Evolutionary conservation across 1,140 invertebrate genomes (phyloP), one percentile per base, ranked within the genome.

Genomic region (Brachionus plicatilis): DNA sequence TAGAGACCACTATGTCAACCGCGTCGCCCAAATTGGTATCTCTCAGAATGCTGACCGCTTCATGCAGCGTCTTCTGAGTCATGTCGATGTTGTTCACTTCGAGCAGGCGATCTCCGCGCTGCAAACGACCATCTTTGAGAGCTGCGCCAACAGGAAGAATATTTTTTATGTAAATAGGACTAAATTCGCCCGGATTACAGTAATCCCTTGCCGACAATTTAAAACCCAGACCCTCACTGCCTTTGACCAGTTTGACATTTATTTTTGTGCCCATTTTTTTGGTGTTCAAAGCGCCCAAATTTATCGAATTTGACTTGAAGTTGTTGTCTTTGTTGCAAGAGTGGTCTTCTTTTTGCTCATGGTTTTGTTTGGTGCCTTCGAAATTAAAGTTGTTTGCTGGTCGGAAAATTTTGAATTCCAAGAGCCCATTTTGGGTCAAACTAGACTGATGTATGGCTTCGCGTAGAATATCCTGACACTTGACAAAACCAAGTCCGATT

Each of bases 141-240:
- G 96, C 97, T 4, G 96, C 96, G 85, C 97, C 96, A 90, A 95
- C 95, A n/a, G 95, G 94, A 86, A 98, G 91, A 85, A 99, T 98
- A 89, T 97, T 98, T 89, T 98, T 98, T 78, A 99, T 97, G 88
- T 98, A 99, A 88, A 99, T 98, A 1, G 96, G 96, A 88, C 94
- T 95, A 86, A 95, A 93, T 12, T 95, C 95, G 45, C 87, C 87
- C 6, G 27, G 53, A 6, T 88, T 87, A 75, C 66, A 84, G 75
- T 76, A 75, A 88, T 99, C 97, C 83, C 96, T 91, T 0, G 96
- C 98, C 0, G 96, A 98, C 50, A 99, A 95, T 87, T 95, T 98
- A 89, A 99, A 99, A 1, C 97, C 97, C 4, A 99, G 90, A 0
- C 96, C 96, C 24, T 88, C 76, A 17, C 87, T 76, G 60, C 88